Evolutionary conservation across 2,113 vertebrate species (phyloP), one percentile per base, ranked within the genome.

Genomic region (Petrocephalus zakoni): DNA sequence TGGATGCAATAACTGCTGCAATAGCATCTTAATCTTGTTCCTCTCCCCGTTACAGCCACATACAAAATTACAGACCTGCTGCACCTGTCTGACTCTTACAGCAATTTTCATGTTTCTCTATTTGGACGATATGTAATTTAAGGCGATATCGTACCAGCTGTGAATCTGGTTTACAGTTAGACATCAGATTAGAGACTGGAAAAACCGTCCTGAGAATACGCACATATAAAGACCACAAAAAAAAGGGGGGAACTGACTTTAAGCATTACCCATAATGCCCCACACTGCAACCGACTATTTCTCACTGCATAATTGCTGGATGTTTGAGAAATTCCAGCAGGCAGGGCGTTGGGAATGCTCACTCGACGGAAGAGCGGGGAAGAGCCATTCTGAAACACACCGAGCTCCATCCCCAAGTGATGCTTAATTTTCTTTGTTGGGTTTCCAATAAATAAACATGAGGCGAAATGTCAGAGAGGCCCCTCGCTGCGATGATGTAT

Each of bases 391-490:
- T 6, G 52, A 47, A 5, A 85, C 6, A 6, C 47, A 64, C 53
- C 0, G 61, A 21, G 22, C 47, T 61, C 15, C 46, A 22, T 61
- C 47, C 47, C 83, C 25, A 91, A 81, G 91, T 87, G 86, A 68
- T 29, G 87, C 87, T 90, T 81, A 53, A 88, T 91, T 90, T 90
- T 86, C 89, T 85, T 90, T 91, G 88, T 84, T 81, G 88, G 55
- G 37, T 88, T 83, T 29, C 88, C 75, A 89, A 91, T 91, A 93
- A 92, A 92, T 91, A 93, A 92, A 92, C 91, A 93, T 93, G 90
- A 93, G 90, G 89, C 83, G 58, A 87, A 89, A 88, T 90, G 90
- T 90, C 88, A 58, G 53, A 29, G 47, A 82, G 89, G 86, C 58
- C 52, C 64, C 87, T 87, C 86, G 88, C 87, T 58, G 87, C 22